Base-by-base conservation (phyloP, 2,888 invertebrate genomes). In the Polymixis flavicincta region DNA sequence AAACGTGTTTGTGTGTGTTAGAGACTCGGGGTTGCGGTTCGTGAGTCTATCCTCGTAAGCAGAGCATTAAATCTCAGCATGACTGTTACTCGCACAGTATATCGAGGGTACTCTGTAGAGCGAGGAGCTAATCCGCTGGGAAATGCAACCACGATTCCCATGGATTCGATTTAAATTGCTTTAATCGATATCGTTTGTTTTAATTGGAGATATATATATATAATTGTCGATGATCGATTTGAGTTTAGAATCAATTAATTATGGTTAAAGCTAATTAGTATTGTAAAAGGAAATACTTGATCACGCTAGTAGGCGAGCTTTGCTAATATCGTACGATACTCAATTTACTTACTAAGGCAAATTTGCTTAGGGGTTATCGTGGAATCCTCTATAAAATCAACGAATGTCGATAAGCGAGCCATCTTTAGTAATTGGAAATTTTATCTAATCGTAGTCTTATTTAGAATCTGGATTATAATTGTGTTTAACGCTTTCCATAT, bases 41-140 rank as follows among this genome's bases (percentile, higher is more conserved):
- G 94, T 93, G 93, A 92, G 91, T 87, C 88, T 85, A 83, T 79
- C 74, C 85, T 88, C 71, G 87, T 87, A 87, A 90, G 89, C 90
- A 87, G 88, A 88, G 92, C 92, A 94, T 93, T 95, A 94, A 94
- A 94, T 94, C 94, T 92, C 90, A 89, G 90, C 91, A 91, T 91
- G 93, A 92, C 92, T 91, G 87, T 88, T 85, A 88, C 88, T 90
- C 76, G 71, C 79, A 88, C 90, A 91, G 91, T 90, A 89, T 89
- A 90, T 91, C 87, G 89, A 85, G 87, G 87, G 88, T 89, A 87
- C 86, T 90, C 88, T 81, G 86, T 87, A 83, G 85, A 89, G 84
- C 89, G 87, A 88, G 89, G 78, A 88, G 84, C 83, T 82, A 89
- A 90, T 92, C 91, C 90, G 86, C 89, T 91, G 90, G 90, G 92